Conservation (phyloP, 2,888 invertebrate genomes). For the Neelides folsomi region DNA sequence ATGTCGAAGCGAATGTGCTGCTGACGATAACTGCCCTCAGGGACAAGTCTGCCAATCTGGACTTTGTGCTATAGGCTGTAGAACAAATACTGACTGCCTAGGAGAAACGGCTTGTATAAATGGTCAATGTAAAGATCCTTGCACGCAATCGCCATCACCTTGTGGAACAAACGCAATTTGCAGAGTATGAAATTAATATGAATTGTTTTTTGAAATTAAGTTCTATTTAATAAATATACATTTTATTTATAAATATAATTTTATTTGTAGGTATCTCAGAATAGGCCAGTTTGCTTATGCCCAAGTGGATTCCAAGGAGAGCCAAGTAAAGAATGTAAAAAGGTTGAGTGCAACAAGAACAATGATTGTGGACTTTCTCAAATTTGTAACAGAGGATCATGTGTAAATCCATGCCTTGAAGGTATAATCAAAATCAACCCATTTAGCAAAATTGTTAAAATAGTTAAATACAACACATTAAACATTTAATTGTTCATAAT, state of each 20-base stretch:
- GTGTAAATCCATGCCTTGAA: constrained; percentile 69
- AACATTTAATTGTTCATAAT: neutral
- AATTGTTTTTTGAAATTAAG: too few species aligned
- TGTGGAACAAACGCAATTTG: constrained; percentile 73
- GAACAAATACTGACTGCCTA: constrained; percentile 63
- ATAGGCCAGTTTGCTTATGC: constrained; percentile 71
- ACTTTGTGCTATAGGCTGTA: constrained; percentile 65
- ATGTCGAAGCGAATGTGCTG: constrained; percentile 58
- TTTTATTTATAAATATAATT: too few species aligned
- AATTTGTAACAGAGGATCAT: constrained; percentile 55
- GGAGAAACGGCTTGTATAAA: constrained; percentile 59
- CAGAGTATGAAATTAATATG: constrained; percentile 40
- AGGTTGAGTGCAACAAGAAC: constrained; percentile 61
- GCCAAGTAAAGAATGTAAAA: constrained; percentile 58
- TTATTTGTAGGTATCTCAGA: constrained; percentile 45
- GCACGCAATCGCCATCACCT: constrained; percentile 41
- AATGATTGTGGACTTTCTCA: constrained; percentile 65
- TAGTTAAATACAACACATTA: too few species aligned
- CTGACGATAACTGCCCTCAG: constrained; percentile 51
- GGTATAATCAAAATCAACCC: constrained; percentile 31
- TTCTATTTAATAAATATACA: too few species aligned
- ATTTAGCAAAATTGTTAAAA: too few species aligned
- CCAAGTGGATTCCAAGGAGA: constrained; percentile 74
- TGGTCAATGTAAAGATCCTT: constrained; percentile 50
- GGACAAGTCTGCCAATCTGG: constrained; percentile 63